Conservation (phyloP, 2,888 invertebrate species). For the Metallyticus violacea region DNA sequence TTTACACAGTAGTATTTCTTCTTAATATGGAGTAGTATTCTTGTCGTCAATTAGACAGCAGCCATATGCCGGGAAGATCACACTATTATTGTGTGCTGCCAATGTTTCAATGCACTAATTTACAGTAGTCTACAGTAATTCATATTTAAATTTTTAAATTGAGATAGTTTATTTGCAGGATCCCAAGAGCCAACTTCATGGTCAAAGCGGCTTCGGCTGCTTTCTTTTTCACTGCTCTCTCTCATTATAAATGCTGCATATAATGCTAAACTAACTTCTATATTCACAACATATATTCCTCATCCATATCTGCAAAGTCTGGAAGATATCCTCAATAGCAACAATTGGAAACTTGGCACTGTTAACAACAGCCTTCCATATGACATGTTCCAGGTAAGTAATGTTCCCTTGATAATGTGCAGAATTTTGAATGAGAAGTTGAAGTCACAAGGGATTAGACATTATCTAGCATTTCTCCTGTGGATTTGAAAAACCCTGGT, state of each 20-base stretch:
- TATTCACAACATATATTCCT: background rate
- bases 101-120: too few species aligned
- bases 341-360: background rate
- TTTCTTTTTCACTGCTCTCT: background rate
- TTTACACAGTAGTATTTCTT: too few species aligned
- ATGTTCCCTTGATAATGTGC: background rate
- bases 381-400: background rate
- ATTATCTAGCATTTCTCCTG: too few species aligned
- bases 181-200: background rate
- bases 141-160: too few species aligned
- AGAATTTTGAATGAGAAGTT: background rate
- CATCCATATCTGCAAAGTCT: background rate
- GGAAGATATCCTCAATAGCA: background rate
- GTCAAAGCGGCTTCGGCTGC: background rate
- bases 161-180: background rate
- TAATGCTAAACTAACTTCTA: slow-evolving; percentile 11
- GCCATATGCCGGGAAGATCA: background rate
- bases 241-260: slow-evolving; percentile 1
- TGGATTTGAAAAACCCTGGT: too few species aligned
- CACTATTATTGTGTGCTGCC: too few species aligned
- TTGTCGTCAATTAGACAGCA: too few species aligned
- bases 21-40: too few species aligned
- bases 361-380: slow-evolving; percentile 5
- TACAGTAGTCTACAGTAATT: too few species aligned
- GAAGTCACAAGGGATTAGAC: too few species aligned